These are phyloP conservation scores for Uropsilus gracilis DNA, from an alignment of 2,113 vertebrate genomes.

Conservation along the genomic window DNA sequence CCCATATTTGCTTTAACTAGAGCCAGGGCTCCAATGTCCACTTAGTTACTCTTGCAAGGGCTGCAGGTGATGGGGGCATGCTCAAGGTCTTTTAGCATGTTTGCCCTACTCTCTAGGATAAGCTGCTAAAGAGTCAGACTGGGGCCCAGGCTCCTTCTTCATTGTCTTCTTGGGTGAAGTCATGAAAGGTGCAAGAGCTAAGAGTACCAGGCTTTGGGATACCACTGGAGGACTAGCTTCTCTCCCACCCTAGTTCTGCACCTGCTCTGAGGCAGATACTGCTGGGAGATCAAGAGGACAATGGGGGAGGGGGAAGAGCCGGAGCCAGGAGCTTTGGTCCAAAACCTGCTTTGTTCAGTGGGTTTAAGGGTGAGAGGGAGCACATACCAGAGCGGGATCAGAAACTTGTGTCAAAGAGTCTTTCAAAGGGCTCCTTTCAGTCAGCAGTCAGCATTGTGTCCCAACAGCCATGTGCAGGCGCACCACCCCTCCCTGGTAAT, in stretches of 20 bases:
- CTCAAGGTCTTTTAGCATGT: neutral
- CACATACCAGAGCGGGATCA: neutral
- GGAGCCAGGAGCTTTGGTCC: neutral
- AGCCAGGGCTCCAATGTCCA: neutral
- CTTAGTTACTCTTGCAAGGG: neutral
- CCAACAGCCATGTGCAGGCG: neutral
- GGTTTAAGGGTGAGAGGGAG: neutral
- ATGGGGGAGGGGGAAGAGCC: neutral
- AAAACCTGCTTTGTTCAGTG: conserved; percentile 32
- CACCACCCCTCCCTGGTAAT: rapidly evolving
- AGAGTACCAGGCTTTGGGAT: neutral
- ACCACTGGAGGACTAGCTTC: neutral
- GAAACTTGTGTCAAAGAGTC: conserved; percentile 21
- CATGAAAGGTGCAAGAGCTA: neutral
- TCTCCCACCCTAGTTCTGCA: neutral
- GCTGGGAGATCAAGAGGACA: neutral
- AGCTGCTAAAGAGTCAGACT: neutral
- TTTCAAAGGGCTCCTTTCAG: neutral
- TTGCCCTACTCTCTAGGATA: neutral
- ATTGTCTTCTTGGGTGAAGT: neutral
- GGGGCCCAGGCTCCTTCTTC: neutral
- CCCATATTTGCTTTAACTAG: neutral
- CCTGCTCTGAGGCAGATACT: neutral
- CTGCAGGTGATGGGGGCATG: neutral
- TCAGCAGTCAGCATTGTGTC: neutral